phyloP scores from a whole-genome alignment of 2,888 invertebrate genomes.

The Diplolepis rosae region DNA sequence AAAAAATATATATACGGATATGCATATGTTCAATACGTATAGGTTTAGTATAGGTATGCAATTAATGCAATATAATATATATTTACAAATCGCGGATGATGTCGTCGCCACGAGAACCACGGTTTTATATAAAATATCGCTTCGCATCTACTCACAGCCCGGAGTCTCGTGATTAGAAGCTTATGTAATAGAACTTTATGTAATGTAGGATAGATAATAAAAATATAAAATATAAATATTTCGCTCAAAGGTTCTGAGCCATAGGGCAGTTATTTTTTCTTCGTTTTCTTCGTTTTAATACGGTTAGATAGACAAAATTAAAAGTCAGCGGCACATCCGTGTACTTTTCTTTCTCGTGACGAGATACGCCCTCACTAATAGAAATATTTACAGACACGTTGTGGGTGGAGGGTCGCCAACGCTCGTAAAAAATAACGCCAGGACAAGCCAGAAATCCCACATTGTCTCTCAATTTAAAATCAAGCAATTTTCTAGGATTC shows the following conservation, averaged over 20 bases:
- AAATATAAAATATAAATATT: background rate
- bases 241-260: background rate
- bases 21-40: conserved; percentile 43
- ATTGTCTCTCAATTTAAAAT: background rate
- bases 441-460: background rate
- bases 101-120: conserved; percentile 33
- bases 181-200: background rate
- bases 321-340: background rate
- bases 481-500: no score
- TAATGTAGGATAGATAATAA: background rate
- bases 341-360: background rate
- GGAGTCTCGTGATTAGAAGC: conserved; percentile 3
- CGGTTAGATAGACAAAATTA: background rate
- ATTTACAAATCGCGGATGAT: conserved; percentile 47
- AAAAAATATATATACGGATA: conserved; percentile 60
- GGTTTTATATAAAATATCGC: conserved; percentile 4
- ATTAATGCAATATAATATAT: conserved; percentile 15
- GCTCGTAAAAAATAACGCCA: background rate
- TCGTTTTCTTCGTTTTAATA: background rate
- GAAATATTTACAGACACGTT: background rate
- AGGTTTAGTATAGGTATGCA: conserved; percentile 3
- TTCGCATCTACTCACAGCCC: conserved; percentile 44
- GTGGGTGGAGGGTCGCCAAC: background rate
- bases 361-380: background rate
- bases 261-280: background rate